These are phyloP conservation scores for Aurelia sp. DNA, from an alignment of 30 jellyfish, hydroid and myxozoan genomes.

Conservation along the genomic window DNA sequence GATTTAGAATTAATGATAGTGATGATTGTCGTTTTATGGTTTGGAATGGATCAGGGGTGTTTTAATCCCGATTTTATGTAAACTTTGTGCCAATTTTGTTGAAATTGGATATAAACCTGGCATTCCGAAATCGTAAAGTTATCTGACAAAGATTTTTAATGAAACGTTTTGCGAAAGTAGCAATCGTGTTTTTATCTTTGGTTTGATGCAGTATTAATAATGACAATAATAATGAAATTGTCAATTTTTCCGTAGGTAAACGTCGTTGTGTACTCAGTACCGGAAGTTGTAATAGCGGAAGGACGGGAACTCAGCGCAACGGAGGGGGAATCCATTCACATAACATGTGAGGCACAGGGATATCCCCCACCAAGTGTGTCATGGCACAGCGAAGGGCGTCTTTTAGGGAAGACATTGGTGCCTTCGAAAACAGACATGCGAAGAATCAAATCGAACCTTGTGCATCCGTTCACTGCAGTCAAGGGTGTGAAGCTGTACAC, in stretches of 20 bases:
- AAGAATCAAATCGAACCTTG: slow-evolving; percentile 7
- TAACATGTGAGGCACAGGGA: slow-evolving; percentile 54
- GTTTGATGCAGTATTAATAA: too few species aligned
- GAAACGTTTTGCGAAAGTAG: too few species aligned
- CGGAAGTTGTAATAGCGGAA: slow-evolving; percentile 53
- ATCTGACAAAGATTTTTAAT: too few species aligned
- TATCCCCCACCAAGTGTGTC: slow-evolving; percentile 46
- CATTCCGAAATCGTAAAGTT: too few species aligned
- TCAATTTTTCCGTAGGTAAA: neutral
- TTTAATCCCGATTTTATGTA: too few species aligned
- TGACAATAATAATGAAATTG: too few species aligned
- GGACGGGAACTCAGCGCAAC: slow-evolving; percentile 30
- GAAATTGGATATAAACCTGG: too few species aligned
- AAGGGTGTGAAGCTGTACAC: slow-evolving; percentile 20
- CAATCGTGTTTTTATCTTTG: too few species aligned
- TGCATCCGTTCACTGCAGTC: slow-evolving; percentile 19
- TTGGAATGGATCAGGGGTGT: too few species aligned
- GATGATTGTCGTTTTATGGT: too few species aligned
- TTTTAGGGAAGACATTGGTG: slow-evolving; percentile 30
- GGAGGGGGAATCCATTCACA: slow-evolving; percentile 20
- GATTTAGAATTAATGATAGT: too few species aligned
- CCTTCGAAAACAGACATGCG: neutral
- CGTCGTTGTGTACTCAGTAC: slow-evolving; percentile 30
- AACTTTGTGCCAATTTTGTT: too few species aligned
- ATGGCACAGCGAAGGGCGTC: slow-evolving; percentile 45